Percentiles rank a stretch among this genome's conserved stretches.
phyloP scores from a whole-genome alignment of 2,797 vertebrate genomes.

The Microtus obscurus region DNA sequence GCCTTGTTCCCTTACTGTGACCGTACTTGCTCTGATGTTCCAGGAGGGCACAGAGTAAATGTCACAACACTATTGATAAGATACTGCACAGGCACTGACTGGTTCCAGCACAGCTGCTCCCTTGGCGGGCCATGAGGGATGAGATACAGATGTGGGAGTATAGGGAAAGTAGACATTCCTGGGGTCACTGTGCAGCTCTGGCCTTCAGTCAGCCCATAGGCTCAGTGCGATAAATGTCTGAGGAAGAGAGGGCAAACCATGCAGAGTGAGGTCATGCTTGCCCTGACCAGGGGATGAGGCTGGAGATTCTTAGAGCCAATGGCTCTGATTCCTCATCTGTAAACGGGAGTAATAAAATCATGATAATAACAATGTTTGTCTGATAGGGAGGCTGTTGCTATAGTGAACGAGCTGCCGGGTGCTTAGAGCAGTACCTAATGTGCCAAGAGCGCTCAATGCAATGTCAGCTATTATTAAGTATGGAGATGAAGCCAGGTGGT shows the following conservation, averaged over 20 bases:
- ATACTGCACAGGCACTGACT: neutral
- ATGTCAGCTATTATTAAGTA: neutral
- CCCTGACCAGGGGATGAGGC: neutral
- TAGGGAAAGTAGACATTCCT: neutral
- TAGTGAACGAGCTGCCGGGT: neutral
- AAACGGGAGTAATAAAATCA: neutral
- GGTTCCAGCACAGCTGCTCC: neutral
- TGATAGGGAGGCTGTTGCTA: neutral
- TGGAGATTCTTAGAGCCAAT: neutral
- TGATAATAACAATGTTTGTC: neutral
- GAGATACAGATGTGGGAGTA: neutral
- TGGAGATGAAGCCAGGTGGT: neutral
- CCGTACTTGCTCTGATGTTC: neutral
- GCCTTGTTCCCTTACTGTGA: neutral
- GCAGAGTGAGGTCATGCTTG: neutral
- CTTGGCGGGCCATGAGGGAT: neutral
- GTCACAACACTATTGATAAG: neutral
- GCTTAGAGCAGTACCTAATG: neutral
- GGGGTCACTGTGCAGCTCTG: neutral
- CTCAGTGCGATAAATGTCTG: neutral
- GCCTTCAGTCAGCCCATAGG: neutral
- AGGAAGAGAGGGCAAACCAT: neutral
- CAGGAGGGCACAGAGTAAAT: neutral
- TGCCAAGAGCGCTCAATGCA: neutral
- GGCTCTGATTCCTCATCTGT: slow-evolving; percentile 11